These are phyloP conservation scores for Phragmatobia fuliginosa DNA, from an alignment of 2,888 invertebrate species.

Conservation along the genomic window DNA sequence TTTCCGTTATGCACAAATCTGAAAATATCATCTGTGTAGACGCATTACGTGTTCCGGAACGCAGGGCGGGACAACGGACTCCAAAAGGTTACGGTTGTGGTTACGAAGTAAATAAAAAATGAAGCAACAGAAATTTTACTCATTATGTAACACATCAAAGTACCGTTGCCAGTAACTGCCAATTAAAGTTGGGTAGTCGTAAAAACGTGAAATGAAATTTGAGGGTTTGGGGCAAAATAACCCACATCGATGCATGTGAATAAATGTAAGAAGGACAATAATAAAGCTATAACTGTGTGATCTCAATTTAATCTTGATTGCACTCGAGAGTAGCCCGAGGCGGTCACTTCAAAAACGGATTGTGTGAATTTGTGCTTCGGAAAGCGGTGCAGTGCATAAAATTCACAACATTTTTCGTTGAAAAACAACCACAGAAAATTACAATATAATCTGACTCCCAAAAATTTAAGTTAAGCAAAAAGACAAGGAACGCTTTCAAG, in stretches of 20 bases:
- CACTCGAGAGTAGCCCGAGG: conserved; percentile 52
- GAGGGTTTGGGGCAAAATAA: conserved; percentile 48
- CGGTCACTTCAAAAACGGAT: conserved; percentile 55
- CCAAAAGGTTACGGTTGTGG: conserved; percentile 33
- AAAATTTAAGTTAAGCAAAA: conserved; percentile 64
- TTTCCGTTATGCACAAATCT: conserved; percentile 80
- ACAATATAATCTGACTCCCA: conserved; percentile 63
- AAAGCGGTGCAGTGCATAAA: conserved; percentile 50
- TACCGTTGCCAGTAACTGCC: conserved; percentile 44
- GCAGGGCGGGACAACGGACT: conserved; percentile 56
- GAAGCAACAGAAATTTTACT: conserved; percentile 36
- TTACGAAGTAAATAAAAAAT: conserved; percentile 44
- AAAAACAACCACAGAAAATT: conserved; percentile 60
- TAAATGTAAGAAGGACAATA: conserved; percentile 48
- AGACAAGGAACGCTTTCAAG: conserved; percentile 63
- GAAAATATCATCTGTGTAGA: conserved; percentile 70
- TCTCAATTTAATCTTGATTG: conserved; percentile 60
- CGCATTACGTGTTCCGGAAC: conserved; percentile 69
- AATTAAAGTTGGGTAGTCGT: conserved; percentile 46
- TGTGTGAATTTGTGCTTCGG: conserved; percentile 49
- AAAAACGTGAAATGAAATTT: conserved; percentile 49
- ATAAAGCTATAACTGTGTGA: conserved; percentile 61
- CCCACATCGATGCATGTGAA: conserved; percentile 41
- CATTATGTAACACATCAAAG: conserved; percentile 43
- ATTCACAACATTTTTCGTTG: conserved; percentile 54